Evolutionary conservation across 2,888 invertebrate species (phyloP).

Genomic region (Limnephilus rhombicus): DNA sequence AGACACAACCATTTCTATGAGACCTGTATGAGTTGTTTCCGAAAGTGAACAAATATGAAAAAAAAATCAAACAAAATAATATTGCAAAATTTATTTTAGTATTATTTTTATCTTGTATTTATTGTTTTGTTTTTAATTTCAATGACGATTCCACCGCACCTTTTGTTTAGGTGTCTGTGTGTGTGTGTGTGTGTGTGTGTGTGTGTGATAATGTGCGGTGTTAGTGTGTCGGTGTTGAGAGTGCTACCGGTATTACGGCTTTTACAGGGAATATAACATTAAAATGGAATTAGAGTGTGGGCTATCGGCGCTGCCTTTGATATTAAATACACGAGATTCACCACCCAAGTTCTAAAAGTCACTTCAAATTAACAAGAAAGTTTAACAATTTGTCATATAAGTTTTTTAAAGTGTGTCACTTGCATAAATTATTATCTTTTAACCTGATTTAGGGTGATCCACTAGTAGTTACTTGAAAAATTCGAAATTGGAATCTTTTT

Average conservation of each 20-base stretch:
- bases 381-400: too few species aligned
- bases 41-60: too few species aligned
- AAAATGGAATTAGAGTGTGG: constrained; percentile 63
- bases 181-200: too few species aligned
- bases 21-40: too few species aligned
- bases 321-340: neutral
- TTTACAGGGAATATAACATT: constrained; percentile 58
- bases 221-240: constrained; percentile 4
- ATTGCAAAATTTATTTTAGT: neutral
- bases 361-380: neutral
- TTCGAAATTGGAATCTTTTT: too few species aligned
- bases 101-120: neutral
- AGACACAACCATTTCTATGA: too few species aligned
- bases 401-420: too few species aligned
- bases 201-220: neutral
- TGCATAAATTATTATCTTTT: too few species aligned
- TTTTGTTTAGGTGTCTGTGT: neutral
- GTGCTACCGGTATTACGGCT: constrained; percentile 63
- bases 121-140: neutral
- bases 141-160: neutral
- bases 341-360: neutral
- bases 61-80: too few species aligned
- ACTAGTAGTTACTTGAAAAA: too few species aligned
- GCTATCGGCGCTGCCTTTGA: constrained; percentile 44
- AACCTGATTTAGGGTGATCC: too few species aligned